Conservation (phyloP, 2,888 invertebrate genomes). For the Philopedon plagiatum region DNA sequence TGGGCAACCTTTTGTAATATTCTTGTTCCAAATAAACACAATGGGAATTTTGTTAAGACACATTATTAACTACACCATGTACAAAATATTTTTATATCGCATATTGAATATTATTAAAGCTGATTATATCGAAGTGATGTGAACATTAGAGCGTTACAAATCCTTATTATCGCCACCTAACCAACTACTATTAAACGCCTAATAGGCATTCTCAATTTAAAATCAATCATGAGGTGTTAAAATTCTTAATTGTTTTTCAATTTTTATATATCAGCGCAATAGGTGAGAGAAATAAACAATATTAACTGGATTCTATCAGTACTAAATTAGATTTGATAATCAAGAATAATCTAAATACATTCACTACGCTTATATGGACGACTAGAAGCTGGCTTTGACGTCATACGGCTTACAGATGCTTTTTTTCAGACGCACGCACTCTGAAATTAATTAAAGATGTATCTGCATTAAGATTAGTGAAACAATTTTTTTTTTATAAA, state of each 20-base stretch:
- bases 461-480: too few relatives aligned
- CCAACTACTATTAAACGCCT: constrained; percentile 37
- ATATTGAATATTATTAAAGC: constrained; percentile 22
- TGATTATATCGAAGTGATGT: constrained; percentile 14
- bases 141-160: constrained; percentile 25
- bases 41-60: too few relatives aligned
- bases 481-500: too few relatives aligned
- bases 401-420: too few relatives aligned
- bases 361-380: too few relatives aligned
- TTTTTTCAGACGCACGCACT: too few relatives aligned
- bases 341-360: too few relatives aligned
- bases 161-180: constrained; percentile 35
- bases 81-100: neutral
- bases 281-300: constrained; percentile 29
- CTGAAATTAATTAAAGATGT: too few relatives aligned
- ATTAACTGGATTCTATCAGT: neutral
- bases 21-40: too few relatives aligned
- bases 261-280: constrained; percentile 17
- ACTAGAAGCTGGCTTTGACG: too few relatives aligned
- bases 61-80: constrained; percentile 5
- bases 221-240: constrained; percentile 42
- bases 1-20: too few relatives aligned
- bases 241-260: constrained; percentile 47
- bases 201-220: constrained; percentile 45
- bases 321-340: neutral